A percentile compares a stretch with the other conserved stretches of the same genome.
These are phyloP conservation scores for Cottoperca gobio DNA, from an alignment of 2,797 vertebrate genomes.

Conservation along the genomic window DNA sequence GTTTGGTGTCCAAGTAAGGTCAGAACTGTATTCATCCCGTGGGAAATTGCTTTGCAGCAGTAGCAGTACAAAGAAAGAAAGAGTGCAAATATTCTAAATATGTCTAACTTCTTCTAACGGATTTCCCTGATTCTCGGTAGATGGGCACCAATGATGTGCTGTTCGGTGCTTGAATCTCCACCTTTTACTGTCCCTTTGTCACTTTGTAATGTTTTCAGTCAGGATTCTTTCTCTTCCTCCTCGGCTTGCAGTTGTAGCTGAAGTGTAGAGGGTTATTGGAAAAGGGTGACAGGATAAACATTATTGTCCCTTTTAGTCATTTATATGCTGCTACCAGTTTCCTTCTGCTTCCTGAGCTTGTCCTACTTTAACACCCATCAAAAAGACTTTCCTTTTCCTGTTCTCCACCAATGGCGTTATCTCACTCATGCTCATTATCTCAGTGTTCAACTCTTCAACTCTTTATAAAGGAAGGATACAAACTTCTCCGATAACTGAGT, in stretches of 20 bases:
- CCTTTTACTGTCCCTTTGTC: too few species aligned
- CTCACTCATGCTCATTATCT: constrained; percentile 32
- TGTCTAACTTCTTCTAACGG: too few species aligned
- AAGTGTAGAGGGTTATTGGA: too few species aligned
- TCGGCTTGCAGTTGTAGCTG: too few species aligned
- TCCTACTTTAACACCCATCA: constrained; percentile 3
- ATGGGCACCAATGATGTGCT: too few species aligned
- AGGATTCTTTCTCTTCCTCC: too few species aligned
- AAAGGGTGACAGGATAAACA: too few species aligned
- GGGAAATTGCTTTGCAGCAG: too few species aligned
- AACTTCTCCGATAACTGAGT: not conserved
- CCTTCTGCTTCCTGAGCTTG: not conserved
- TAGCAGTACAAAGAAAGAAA: not conserved
- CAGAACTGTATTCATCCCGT: too few species aligned
- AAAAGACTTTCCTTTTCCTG: not conserved
- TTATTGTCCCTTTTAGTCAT: not conserved
- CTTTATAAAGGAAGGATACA: not conserved
- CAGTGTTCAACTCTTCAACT: not conserved
- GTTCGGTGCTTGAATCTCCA: too few species aligned
- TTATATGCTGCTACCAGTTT: not conserved
- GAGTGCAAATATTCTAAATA: not conserved
- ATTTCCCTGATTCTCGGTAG: too few species aligned
- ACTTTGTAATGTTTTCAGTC: too few species aligned
- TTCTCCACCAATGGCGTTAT: not conserved
- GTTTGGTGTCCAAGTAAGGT: not conserved